Evolutionary conservation across 2,888 invertebrate genomes (phyloP).

Genomic region (Emmelina monodactyla): DNA sequence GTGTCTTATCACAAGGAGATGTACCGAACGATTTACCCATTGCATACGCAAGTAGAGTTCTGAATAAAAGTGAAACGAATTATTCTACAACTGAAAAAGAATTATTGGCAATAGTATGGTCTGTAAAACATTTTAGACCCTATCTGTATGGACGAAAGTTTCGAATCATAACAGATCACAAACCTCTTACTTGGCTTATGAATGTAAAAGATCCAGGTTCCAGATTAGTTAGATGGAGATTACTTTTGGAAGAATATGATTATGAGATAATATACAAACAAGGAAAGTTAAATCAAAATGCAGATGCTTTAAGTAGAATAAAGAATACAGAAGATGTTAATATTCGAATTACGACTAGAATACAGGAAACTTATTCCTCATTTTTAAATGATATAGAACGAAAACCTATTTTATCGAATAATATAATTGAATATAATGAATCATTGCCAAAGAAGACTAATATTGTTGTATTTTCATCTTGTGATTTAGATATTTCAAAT

Average conservation of each 20-base stretch:
- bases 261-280: constrained; percentile 12
- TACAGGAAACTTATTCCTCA: constrained; percentile 8
- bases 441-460: constrained; percentile 3
- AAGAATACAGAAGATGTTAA: no score
- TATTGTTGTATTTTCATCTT: constrained; percentile 6
- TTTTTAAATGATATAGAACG: constrained; percentile 12
- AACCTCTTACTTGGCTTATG: constrained; percentile 9
- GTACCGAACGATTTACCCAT: constrained; percentile 1
- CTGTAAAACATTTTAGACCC: constrained; percentile 9
- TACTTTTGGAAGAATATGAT: constrained; percentile 13
- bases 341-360: constrained; percentile 3
- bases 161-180: constrained; percentile 7
- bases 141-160: constrained; percentile 9
- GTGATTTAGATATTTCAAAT: constrained; percentile 5
- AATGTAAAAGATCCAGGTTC: constrained; percentile 12
- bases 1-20: constrained; percentile 11
- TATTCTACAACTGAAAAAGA: constrained; percentile 10
- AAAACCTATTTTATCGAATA: constrained; percentile 9
- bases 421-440: constrained; percentile 5
- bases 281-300: constrained; percentile 12
- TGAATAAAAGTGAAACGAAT: constrained; percentile 7
- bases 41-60: constrained; percentile 7
- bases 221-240: constrained; percentile 10
- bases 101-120: constrained; percentile 7
- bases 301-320: constrained; percentile 12